Base-by-base conservation (phyloP, 2,888 invertebrate species). In the Cheilosia scutellata region DNA sequence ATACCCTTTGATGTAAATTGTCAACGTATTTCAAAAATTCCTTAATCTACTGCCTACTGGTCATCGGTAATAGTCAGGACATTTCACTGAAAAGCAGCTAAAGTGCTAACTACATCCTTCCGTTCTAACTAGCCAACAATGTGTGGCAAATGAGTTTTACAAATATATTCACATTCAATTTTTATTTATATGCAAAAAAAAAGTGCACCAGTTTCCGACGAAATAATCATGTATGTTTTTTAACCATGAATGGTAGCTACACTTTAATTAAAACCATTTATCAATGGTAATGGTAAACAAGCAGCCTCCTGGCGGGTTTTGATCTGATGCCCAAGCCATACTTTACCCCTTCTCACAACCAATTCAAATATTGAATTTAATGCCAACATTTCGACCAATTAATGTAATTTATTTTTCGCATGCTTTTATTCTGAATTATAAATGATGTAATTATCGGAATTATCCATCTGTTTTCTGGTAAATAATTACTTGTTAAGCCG, bases 281-380 rank as follows among this genome's bases (percentile, higher is more conserved):
- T 82, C 82, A 77, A 62, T 55, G 13, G 42, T 71, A 71, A 82
- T 51, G 58, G 74, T 71, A 71, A 82, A 82, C 82, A 82, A 82
- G 37, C 44, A 40, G 13, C 31, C 31, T 16, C 27, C n/a, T 62
- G 66, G 13, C 29, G 25, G 11, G 20, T 20, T 20, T 20, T 20
- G 20, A 20, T 20, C 20, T 20, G 20, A 20, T 20, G 20, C 27
- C 4, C 13, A 2, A 5, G 20, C 20, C 20, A 13, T 0, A 2
- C n/a, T 5, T 27, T n/a, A 25, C 27, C 31, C 16, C 51, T 3
- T 2, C 16, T 4, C 57, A n/a, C 33, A 7, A 31, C 55, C 77
- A 77, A 78, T 83, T 74, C 83, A 83, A 83, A 83, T 83, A 83
- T 83, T 83, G 83, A 83, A 83, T 83, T 83, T 72, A 83, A 83